Conservation (phyloP, 2,113 vertebrate genomes). For the Toxotes chatareus region DNA sequence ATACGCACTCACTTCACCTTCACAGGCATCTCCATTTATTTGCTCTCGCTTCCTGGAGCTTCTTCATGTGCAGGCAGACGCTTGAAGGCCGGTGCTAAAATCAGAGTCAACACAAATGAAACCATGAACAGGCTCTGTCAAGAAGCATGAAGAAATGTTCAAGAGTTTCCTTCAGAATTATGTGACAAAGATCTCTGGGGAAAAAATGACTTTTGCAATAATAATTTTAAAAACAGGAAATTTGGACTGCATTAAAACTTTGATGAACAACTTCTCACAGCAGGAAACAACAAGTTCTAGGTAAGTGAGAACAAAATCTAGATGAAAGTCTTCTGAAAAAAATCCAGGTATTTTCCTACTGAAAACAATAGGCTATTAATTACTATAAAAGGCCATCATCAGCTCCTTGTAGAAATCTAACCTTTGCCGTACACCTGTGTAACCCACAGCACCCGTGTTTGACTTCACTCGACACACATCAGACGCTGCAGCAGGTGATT, state of each 20-base stretch:
- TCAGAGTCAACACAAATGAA: not conserved
- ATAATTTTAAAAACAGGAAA: not conserved
- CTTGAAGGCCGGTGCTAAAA: not conserved
- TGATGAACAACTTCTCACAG: not conserved
- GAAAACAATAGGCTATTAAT: not conserved
- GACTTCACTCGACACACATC: conserved; percentile 13
- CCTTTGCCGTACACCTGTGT: conserved; percentile 26
- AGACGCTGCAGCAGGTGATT: conserved; percentile 65
- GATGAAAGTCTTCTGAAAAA: not conserved
- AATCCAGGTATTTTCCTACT: not conserved
- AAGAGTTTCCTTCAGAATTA: no score
- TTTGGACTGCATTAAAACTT: not conserved
- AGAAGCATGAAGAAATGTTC: not conserved
- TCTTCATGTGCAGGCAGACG: not conserved
- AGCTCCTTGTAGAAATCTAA: not conserved
- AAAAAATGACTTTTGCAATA: not conserved
- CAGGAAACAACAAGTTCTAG: not conserved
- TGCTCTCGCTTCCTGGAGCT: not conserved
- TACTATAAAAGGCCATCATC: not conserved
- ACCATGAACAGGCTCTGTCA: not conserved
- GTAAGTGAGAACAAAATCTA: not conserved
- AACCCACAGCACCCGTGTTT: not conserved
- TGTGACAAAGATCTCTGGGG: no score
- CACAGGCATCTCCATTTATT: not conserved
- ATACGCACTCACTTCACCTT: conserved; percentile 32